These are phyloP conservation scores for Oscheius sp. DNA, from an alignment of 2,888 invertebrate species.

Conservation along the genomic window DNA sequence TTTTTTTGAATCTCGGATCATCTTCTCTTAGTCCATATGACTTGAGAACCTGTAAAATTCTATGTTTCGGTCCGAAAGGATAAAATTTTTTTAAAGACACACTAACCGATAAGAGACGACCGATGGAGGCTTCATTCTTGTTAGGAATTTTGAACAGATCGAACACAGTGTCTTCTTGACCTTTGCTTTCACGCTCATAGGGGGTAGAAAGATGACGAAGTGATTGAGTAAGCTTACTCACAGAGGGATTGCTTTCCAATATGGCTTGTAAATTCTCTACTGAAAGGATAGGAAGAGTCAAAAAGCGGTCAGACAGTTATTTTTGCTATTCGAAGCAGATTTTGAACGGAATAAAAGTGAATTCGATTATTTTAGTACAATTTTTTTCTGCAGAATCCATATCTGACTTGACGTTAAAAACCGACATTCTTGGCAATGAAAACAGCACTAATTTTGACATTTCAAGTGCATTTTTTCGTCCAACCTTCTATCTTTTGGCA, in stretches of 20 bases:
- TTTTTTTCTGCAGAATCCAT: no score
- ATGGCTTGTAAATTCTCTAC: constrained; percentile 44
- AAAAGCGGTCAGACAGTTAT: background rate
- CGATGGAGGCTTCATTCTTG: constrained; percentile 61
- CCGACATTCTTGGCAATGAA: no score
- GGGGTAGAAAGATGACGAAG: constrained; percentile 47
- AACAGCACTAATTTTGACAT: no score
- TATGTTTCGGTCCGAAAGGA: no score
- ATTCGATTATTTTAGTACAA: no score
- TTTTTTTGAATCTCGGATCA: constrained; percentile 49
- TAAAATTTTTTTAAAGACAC: background rate
- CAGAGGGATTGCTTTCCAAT: constrained; percentile 45
- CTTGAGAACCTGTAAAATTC: constrained; percentile 47
- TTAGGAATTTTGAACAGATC: constrained; percentile 62
- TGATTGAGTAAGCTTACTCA: constrained; percentile 34
- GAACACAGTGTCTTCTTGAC: constrained; percentile 59
- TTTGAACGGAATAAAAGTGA: no score
- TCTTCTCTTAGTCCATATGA: constrained; percentile 65
- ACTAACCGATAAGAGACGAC: constrained; percentile 54
- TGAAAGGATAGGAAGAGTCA: constrained; percentile 31
- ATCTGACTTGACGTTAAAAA: no score
- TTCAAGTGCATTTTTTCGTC: no score
- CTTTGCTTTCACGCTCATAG: constrained; percentile 47
- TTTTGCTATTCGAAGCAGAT: no score
- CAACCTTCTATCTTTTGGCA: no score